Conservation (phyloP, 92 coral and sea anemone genomes). For the Isaurus tuberculatus region DNA sequence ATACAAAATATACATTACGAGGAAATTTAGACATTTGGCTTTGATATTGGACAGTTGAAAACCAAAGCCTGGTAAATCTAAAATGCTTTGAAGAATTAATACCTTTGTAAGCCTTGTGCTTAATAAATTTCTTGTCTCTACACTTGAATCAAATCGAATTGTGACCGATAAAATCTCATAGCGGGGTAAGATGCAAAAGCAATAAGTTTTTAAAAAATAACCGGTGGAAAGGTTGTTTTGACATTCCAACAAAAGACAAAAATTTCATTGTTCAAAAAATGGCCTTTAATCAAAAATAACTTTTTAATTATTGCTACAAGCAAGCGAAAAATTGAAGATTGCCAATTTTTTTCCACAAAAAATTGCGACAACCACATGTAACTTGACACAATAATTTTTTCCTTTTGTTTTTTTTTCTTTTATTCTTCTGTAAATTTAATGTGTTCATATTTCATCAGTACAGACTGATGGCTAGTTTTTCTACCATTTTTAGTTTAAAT, state of each 20-base stretch:
- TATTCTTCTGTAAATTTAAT: no score
- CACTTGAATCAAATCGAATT: neutral
- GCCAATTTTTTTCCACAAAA: no score
- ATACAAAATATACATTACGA: neutral
- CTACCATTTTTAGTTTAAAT: no score
- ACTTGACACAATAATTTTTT: no score
- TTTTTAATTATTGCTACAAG: neutral
- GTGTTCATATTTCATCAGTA: no score
- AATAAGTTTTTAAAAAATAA: neutral
- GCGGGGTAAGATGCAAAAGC: neutral
- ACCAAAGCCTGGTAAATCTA: neutral
- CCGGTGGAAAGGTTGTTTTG: neutral
- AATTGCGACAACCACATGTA: no score
- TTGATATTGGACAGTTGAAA: neutral
- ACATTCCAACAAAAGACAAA: neutral
- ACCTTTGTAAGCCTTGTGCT: no score
- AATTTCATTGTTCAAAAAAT: neutral
- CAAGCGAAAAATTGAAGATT: neutral
- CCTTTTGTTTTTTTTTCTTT: no score
- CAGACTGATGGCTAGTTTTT: no score
- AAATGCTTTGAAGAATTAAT: neutral
- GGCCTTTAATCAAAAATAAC: neutral
- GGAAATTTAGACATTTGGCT: neutral
- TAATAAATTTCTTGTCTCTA: neutral
- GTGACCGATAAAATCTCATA: constrained; percentile 20